Percentiles rank a stretch among this genome's conserved stretches.
Conservation (phyloP, 2,888 invertebrate genomes). For the Limnephilus lunatus region DNA sequence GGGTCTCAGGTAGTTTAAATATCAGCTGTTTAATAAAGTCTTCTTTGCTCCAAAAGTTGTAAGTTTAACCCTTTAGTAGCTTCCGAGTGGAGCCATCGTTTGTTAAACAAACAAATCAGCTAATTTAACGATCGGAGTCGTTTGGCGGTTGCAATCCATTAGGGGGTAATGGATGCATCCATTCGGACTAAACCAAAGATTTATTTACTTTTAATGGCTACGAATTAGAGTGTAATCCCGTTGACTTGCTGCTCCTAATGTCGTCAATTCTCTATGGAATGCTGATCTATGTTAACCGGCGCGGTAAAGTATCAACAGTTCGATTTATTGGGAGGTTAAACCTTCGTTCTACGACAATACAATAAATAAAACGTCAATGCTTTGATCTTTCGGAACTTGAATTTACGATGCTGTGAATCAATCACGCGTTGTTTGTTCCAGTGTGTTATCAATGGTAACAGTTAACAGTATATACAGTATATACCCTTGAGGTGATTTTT, state of each 20-base stretch:
- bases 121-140: not conserved
- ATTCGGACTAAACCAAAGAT: not conserved
- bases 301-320: not conserved
- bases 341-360: not conserved
- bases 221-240: not conserved
- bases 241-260: not conserved
- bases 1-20: too few species aligned
- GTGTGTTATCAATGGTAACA: too few species aligned
- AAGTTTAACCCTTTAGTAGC: too few species aligned
- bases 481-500: too few species aligned
- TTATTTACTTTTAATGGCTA: not conserved
- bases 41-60: too few species aligned
- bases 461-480: too few species aligned
- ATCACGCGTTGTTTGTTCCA: too few species aligned
- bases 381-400: not conserved
- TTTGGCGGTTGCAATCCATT: not conserved
- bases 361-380: not conserved
- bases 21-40: too few species aligned
- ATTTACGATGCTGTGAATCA: not conserved
- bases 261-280: not conserved
- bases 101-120: not conserved
- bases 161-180: not conserved
- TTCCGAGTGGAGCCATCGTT: not conserved
- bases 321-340: not conserved
- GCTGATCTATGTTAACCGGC: not conserved